phyloP scores from a whole-genome alignment of 92 coral and sea anemone genomes.

The Phenganax subtilis region DNA sequence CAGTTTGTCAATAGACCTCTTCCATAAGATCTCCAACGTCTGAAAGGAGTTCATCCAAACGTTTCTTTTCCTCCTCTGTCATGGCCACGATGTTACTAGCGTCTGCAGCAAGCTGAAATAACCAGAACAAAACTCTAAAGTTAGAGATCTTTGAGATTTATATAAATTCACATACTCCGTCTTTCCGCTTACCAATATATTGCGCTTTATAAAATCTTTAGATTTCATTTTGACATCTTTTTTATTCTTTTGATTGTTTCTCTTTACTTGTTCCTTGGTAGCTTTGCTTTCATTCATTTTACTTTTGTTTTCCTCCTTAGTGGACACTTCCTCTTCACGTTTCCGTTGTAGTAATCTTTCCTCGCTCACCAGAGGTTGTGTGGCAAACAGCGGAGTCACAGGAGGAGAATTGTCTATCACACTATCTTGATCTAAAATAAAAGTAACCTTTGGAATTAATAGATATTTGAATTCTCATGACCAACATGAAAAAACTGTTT shows the following conservation, averaged over 20 bases:
- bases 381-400: conserved; percentile 82
- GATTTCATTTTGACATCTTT: conserved; percentile 43
- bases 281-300: conserved; percentile 37
- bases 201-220: conserved; percentile 78
- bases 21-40: conserved; percentile 56
- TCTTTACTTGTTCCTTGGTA: conserved; percentile 37
- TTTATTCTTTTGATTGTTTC: conserved; percentile 25
- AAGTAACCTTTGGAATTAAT: background rate
- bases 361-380: conserved; percentile 62
- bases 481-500: too few relatives aligned
- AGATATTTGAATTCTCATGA: too few relatives aligned
- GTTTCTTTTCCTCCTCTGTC: conserved; percentile 89
- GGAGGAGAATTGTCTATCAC: conserved; percentile 45
- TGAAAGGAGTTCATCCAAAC: conserved; percentile 67
- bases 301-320: conserved; percentile 3
- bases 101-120: conserved; percentile 82
- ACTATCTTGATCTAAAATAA: conserved; percentile 20
- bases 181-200: conserved; percentile 62
- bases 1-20: background rate
- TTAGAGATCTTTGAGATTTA: too few relatives aligned
- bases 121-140: too few relatives aligned
- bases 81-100: conserved; percentile 85
- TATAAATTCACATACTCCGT: background rate
- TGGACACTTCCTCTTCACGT: background rate
- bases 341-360: background rate